phyloP scores from a whole-genome alignment of 2,113 vertebrate genomes.

The Mastomys coucha region DNA sequence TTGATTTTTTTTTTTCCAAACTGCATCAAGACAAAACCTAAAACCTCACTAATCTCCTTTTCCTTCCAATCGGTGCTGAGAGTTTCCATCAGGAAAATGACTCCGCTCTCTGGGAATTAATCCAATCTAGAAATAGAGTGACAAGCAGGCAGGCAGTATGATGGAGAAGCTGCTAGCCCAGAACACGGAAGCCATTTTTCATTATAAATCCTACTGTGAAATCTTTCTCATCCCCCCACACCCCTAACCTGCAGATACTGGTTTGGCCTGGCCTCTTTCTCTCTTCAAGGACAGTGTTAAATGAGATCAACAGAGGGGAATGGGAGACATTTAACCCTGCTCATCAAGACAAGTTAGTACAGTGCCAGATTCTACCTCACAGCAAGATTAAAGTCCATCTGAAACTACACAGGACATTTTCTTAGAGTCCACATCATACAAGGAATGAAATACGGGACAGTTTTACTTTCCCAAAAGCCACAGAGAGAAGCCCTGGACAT shows the following conservation, averaged over 20 bases:
- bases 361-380: background rate
- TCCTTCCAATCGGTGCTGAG: constrained; percentile 37
- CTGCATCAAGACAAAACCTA: background rate
- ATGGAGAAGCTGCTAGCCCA: constrained; percentile 55
- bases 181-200: constrained; percentile 65
- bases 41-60: background rate
- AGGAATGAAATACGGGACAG: background rate
- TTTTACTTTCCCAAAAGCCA: constrained; percentile 39
- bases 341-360: background rate
- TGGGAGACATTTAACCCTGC: background rate
- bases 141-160: constrained; percentile 28
- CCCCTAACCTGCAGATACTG: background rate
- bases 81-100: constrained; percentile 50
- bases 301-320: background rate
- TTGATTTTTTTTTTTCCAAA: constrained; percentile 24
- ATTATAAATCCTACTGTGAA: constrained; percentile 65
- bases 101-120: constrained; percentile 57
- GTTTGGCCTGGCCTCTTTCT: background rate
- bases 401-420: background rate
- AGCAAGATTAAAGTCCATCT: background rate
- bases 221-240: background rate
- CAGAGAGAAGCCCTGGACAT: background rate
- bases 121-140: constrained; percentile 43
- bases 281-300: constrained; percentile 9
- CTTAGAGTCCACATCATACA: background rate